Percentiles rank a stretch among this genome's conserved stretches.
These are phyloP conservation scores for Silurus meridionalis DNA, from an alignment of 2,113 vertebrate species.

Conservation along the genomic window DNA sequence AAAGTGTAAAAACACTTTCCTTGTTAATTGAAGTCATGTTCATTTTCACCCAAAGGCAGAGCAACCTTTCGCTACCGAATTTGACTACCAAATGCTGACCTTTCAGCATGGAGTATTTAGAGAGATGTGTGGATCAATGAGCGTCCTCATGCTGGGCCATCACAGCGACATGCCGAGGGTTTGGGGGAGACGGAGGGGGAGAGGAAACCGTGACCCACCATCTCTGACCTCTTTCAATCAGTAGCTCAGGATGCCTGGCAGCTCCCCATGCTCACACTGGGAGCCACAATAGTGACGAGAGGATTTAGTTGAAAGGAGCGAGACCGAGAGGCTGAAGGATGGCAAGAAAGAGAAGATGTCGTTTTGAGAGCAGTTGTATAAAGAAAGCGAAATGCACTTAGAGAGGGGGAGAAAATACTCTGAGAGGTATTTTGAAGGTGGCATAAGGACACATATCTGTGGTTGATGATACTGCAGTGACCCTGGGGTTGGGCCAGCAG, in stretches of 20 bases:
- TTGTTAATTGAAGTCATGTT: slow-evolving; percentile 47
- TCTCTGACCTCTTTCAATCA: slow-evolving; percentile 42
- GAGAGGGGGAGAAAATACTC: neutral
- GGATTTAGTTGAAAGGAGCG: slow-evolving; percentile 25
- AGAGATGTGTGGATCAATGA: slow-evolving; percentile 53
- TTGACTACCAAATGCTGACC: slow-evolving; percentile 60
- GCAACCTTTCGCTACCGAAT: slow-evolving; percentile 49
- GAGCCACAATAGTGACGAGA: slow-evolving; percentile 8
- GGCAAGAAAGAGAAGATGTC: slow-evolving; percentile 31
- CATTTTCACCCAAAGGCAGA: slow-evolving; percentile 46
- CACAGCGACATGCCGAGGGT: slow-evolving; percentile 19
- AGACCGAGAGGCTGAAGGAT: slow-evolving; percentile 4
- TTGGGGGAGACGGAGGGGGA: neutral
- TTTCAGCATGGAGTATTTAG: slow-evolving; percentile 50
- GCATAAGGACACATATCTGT: slow-evolving; percentile 16
- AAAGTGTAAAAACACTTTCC: neutral
- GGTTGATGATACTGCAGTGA: slow-evolving; percentile 8
- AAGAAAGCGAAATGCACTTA: slow-evolving; percentile 21
- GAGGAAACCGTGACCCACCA: slow-evolving; percentile 38
- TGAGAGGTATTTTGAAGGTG: slow-evolving; percentile 42
- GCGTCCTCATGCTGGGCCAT: slow-evolving; percentile 43
- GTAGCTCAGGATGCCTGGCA: slow-evolving; percentile 40
- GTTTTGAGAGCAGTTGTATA: neutral
- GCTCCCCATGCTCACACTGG: slow-evolving; percentile 34
- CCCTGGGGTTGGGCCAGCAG: slow-evolving; percentile 33